Conservation (phyloP, 2,888 invertebrate species). For the Sinhomidia bicolor region DNA sequence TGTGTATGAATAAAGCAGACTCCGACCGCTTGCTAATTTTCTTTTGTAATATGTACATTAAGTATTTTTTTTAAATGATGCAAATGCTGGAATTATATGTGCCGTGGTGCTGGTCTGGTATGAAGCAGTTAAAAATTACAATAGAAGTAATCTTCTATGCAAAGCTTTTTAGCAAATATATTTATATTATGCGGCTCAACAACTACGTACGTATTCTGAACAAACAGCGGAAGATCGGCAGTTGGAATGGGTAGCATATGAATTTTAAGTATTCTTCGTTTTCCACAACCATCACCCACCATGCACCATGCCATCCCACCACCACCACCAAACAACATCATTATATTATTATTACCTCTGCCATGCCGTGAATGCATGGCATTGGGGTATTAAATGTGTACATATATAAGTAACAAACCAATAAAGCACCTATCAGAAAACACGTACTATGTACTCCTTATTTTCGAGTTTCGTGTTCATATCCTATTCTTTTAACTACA, state of each 20-base stretch:
- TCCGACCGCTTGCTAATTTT: neutral
- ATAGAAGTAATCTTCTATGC: slow-evolving; percentile 2
- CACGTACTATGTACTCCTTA: neutral
- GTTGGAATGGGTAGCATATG: neutral
- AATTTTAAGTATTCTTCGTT: neutral
- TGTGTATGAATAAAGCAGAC: neutral
- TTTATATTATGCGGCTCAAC: slow-evolving; percentile 19
- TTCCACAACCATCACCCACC: neutral
- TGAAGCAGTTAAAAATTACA: slow-evolving; percentile 48
- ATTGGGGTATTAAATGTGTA: neutral
- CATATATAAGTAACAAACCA: neutral
- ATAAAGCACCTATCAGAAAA: slow-evolving; percentile 38
- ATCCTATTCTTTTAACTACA: neutral
- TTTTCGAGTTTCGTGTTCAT: neutral
- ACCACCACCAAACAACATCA: slow-evolving; percentile 17
- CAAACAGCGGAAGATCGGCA: slow-evolving; percentile 40
- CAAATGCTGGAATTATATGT: slow-evolving; percentile 4
- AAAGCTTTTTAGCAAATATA: slow-evolving; percentile 1
- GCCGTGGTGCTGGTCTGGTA: slow-evolving; percentile 23
- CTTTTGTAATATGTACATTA: too few species aligned
- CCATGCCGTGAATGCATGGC: slow-evolving; percentile 41
- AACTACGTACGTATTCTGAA: slow-evolving; percentile 1
- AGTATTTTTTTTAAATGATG: neutral
- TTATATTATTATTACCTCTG: neutral
- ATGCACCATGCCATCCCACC: neutral